These are phyloP conservation scores for Theodoxus fluviatilis DNA, from an alignment of 2,888 invertebrate species.

Conservation along the genomic window DNA sequence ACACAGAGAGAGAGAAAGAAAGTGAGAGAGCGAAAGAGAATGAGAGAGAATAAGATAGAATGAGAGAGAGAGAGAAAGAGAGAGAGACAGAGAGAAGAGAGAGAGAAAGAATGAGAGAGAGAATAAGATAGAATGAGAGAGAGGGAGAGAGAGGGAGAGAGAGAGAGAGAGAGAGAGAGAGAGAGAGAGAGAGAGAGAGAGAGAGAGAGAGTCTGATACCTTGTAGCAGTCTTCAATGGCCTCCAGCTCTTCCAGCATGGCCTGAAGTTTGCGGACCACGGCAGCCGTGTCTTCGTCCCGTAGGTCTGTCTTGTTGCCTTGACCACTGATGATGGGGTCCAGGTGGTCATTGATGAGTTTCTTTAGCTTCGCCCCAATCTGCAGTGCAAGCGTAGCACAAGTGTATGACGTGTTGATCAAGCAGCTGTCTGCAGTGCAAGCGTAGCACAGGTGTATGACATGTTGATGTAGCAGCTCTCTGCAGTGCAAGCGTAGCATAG, in stretches of 20 bases:
- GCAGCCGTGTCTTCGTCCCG: slow-evolving; percentile 25
- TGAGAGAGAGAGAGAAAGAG: no score
- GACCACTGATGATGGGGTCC: slow-evolving; percentile 35
- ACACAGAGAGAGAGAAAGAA: no score
- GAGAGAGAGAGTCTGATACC: background rate
- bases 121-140: background rate
- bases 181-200: slow-evolving; percentile 2
- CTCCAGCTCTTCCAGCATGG: slow-evolving; percentile 29
- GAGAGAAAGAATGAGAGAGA: no score
- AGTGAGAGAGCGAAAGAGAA: no score
- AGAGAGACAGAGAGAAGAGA: no score
- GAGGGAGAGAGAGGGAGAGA: background rate
- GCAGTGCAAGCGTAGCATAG: no score
- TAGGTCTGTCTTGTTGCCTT: slow-evolving; percentile 26
- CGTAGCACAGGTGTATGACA: no score
- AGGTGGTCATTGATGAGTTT: slow-evolving; percentile 31
- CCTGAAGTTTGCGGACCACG: slow-evolving; percentile 18
- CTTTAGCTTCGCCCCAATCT: slow-evolving; percentile 28
- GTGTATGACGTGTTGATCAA: no score
- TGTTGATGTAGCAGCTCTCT: no score
- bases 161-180: background rate
- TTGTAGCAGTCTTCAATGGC: slow-evolving; percentile 28
- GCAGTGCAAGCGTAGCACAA: no score
- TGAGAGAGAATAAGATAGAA: no score
- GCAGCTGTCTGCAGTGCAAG: no score